Conservation (phyloP, 2,888 invertebrate genomes). For the Hemistola chrysoprasaria region DNA sequence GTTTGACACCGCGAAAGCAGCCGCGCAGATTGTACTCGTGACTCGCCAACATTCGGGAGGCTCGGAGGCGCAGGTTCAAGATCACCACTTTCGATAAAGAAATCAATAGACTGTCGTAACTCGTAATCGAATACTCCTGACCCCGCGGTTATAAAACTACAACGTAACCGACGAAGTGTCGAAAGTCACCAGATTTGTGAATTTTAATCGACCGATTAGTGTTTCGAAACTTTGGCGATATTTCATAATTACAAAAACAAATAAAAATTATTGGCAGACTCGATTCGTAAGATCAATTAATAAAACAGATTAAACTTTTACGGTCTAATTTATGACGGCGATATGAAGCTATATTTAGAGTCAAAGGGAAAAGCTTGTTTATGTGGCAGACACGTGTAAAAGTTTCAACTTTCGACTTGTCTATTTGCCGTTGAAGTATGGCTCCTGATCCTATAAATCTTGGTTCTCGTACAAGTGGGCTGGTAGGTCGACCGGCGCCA, state of each 20-base stretch:
- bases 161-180: conserved; percentile 47
- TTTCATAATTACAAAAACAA: conserved; percentile 24
- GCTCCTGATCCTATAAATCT: conserved; percentile 54
- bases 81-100: conserved; percentile 64
- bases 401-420: conserved; percentile 40
- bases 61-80: conserved; percentile 54
- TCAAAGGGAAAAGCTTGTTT: conserved; percentile 39
- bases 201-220: conserved; percentile 30
- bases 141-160: conserved; percentile 47
- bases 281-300: neutral
- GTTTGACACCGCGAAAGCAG: conserved; percentile 63
- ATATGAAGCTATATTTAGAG: conserved; percentile 17
- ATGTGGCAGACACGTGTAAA: conserved; percentile 37
- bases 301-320: too few species aligned
- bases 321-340: neutral
- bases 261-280: conserved; percentile 5
- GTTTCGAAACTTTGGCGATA: conserved; percentile 32
- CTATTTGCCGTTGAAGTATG: conserved; percentile 24
- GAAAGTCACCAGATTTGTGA: conserved; percentile 40
- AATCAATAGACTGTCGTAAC: conserved; percentile 52
- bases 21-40: conserved; percentile 36
- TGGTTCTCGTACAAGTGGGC: conserved; percentile 45
- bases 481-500: conserved; percentile 69
- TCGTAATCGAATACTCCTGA: conserved; percentile 41
- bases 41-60: conserved; percentile 25